A percentile compares a stretch with the other conserved stretches of the same genome.
phyloP scores from a whole-genome alignment of 2,888 invertebrate species.

The Eulithis testata region DNA sequence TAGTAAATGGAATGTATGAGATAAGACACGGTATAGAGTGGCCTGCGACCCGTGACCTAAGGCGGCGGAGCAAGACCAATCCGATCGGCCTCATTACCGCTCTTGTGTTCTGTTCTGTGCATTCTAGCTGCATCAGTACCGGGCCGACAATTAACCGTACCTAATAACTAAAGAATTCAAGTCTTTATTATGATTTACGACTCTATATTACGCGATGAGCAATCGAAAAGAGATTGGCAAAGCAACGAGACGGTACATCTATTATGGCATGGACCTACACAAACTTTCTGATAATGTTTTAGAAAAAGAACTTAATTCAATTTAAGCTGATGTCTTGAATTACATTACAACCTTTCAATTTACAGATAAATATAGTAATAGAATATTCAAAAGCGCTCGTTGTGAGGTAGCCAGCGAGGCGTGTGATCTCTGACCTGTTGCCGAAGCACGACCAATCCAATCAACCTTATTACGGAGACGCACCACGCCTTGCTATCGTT shows the following conservation, averaged over 20 bases:
- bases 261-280: background rate
- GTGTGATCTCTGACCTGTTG: conserved; percentile 57
- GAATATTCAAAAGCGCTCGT: conserved; percentile 30
- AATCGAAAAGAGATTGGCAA: background rate
- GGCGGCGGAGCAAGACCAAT: conserved; percentile 67
- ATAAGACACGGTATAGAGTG: conserved; percentile 40
- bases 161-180: background rate
- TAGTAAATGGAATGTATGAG: conserved; percentile 32
- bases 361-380: conserved; percentile 21
- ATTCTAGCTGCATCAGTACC: conserved; percentile 41
- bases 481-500: conserved; percentile 33
- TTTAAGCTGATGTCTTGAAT: background rate
- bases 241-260: background rate
- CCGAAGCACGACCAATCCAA: conserved; percentile 58
- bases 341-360: conserved; percentile 10
- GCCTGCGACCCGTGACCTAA: conserved; percentile 64
- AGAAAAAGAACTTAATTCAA: too few species aligned
- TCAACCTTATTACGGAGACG: conserved; percentile 54
- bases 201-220: background rate
- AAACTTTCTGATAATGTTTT: too few species aligned
- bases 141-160: conserved; percentile 10
- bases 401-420: conserved; percentile 48
- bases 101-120: conserved; percentile 44
- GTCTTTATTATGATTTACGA: background rate
- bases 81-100: conserved; percentile 69